phyloP scores from a whole-genome alignment of 2,888 invertebrate genomes.

The Eulithis prunata region DNA sequence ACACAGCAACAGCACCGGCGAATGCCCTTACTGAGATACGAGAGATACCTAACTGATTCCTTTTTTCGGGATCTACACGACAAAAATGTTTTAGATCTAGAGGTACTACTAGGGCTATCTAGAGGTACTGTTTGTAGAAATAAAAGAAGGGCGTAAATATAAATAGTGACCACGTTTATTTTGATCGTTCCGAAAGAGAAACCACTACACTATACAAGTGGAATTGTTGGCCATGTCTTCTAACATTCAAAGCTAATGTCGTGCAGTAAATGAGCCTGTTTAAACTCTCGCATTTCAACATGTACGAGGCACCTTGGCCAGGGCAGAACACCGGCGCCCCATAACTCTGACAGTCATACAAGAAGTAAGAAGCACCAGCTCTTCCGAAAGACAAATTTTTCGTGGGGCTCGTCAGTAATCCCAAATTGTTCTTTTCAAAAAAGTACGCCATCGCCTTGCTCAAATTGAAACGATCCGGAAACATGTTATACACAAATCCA shows the following conservation, averaged over 20 bases:
- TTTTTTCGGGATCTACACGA: too few species aligned
- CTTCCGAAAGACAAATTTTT: conserved; percentile 83
- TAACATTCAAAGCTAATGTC: conserved; percentile 84
- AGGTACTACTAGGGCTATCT: background rate
- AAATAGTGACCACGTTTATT: conserved; percentile 51
- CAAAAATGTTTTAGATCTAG: too few species aligned
- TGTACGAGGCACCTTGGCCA: conserved; percentile 83
- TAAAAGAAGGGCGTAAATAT: conserved; percentile 6
- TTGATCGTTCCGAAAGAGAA: conserved; percentile 58
- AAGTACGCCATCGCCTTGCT: conserved; percentile 85
- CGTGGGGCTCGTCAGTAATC: conserved; percentile 81
- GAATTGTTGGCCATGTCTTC: conserved; percentile 82
- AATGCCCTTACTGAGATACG: too few species aligned
- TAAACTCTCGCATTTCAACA: conserved; percentile 84
- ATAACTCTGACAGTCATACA: conserved; percentile 87
- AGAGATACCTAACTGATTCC: too few species aligned
- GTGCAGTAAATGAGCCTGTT: conserved; percentile 86
- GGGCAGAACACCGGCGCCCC: conserved; percentile 86
- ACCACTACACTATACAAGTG: conserved; percentile 71
- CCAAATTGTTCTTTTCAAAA: conserved; percentile 80
- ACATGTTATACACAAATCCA: conserved; percentile 85
- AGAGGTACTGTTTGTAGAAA: background rate
- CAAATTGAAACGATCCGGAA: conserved; percentile 84
- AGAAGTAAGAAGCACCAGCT: conserved; percentile 83
- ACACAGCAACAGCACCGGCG: too few species aligned